Base-by-base conservation (phyloP, 2,888 invertebrate genomes). In the Ypsolopha scabrella region DNA sequence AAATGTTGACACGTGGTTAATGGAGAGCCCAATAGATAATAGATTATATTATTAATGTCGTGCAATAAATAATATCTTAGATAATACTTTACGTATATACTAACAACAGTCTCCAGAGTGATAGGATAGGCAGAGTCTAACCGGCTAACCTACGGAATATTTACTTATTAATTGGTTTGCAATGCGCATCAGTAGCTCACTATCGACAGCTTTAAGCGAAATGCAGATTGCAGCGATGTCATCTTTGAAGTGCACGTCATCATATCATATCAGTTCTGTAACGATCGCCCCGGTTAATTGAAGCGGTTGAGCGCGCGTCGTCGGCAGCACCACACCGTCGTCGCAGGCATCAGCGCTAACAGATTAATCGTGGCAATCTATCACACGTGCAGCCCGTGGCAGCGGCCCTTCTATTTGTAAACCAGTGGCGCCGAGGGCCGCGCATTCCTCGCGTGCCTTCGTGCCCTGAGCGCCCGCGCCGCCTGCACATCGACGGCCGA, bases 331-430 rank as follows among this genome's bases (percentile, higher is more conserved):
- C 24, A 24, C 24, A 24, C 24, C 24, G 24, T 24, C 24, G 24
- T 24, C 70, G 69, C 72, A 75, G 67, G 65, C 70, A 70, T 74
- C 72, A 71, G 72, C 70, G 75, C 72, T 75, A 80, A 80, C 75
- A 75, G 79, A 80, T 79, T 74, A 75, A 80, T 81, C 75, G 76
- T 71, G 67, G 75, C 75, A 69, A 81, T 80, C 78, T 76, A 80
- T 80, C 74, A 81, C 81, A 80, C 80, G 80, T 80, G 83, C 79
- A 79, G 76, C 72, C 70, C 70, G 73, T 68, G 68, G 75, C 76
- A 73, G 78, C 72, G 79, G 81, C 80, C 82, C 82, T 85, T 85
- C 82, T 85, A 83, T 83, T 82, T 83, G 85, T 85, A 81, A 82
- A 80, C 81, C 76, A 33, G 24, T 24, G 82, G 83, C 82, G 82